Percentiles rank a stretch among this genome's conserved stretches.
Conservation (phyloP, 2,797 vertebrate species). For the Amblyraja radiata region DNA sequence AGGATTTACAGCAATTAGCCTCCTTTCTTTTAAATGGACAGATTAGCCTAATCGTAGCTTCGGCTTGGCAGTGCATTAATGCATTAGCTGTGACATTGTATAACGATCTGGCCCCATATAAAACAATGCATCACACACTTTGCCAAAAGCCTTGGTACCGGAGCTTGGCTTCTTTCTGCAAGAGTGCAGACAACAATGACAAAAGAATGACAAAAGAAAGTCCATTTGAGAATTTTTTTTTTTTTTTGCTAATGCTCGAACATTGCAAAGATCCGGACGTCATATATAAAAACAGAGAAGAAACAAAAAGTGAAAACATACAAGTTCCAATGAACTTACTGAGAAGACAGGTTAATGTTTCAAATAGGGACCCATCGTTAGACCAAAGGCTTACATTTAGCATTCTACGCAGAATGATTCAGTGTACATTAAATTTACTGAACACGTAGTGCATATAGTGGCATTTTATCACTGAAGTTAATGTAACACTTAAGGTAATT, state of each 20-base stretch:
- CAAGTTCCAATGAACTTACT: neutral
- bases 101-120: slow-evolving; percentile 12
- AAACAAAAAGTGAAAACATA: neutral
- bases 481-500: slow-evolving; percentile 35
- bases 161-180: neutral
- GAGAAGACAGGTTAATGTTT: slow-evolving; percentile 12
- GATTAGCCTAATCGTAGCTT: slow-evolving; percentile 3
- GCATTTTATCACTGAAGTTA: slow-evolving; percentile 30
- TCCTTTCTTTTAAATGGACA: slow-evolving; percentile 14
- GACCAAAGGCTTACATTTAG: neutral
- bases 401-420: slow-evolving; percentile 23
- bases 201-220: neutral
- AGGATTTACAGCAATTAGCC: slow-evolving; percentile 35
- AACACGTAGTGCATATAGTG: slow-evolving; percentile 13
- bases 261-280: neutral
- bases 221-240: neutral
- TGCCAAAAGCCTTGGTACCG: neutral
- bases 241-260: neutral
- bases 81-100: slow-evolving; percentile 9
- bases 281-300: neutral
- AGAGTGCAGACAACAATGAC: neutral
- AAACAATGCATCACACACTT: slow-evolving; percentile 16
- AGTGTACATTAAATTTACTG: slow-evolving; percentile 27
- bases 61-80: slow-evolving; percentile 18
- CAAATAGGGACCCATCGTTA: neutral